Percentiles rank a stretch among this genome's conserved stretches.
phyloP scores from a whole-genome alignment of 1,140 invertebrate genomes.

The Scaptomyza hsui region DNA sequence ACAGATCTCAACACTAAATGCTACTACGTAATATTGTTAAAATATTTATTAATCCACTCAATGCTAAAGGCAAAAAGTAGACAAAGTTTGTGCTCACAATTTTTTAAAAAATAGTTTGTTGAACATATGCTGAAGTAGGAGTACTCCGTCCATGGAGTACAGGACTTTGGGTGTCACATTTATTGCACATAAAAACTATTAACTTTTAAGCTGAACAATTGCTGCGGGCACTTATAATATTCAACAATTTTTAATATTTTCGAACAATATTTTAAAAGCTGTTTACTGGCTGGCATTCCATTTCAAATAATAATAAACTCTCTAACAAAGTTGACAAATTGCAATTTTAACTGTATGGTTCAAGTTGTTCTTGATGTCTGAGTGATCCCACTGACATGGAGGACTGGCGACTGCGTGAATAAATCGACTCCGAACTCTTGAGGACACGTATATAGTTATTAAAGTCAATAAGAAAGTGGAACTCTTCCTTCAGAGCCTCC shows the following conservation, averaged over 20 bases:
- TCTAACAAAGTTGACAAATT: constrained; percentile 33
- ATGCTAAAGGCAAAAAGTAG: neutral
- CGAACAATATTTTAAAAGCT: neutral
- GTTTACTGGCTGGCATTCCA: constrained; percentile 40
- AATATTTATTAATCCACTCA: constrained; percentile 32
- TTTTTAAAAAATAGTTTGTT: constrained; percentile 12
- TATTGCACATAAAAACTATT: constrained; percentile 13
- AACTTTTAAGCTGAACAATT: neutral
- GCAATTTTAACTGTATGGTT: constrained; percentile 26
- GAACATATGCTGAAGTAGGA: neutral
- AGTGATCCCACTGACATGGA: constrained; percentile 66
- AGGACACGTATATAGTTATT: constrained; percentile 89
- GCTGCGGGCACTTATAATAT: neutral
- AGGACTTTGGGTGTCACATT: constrained; percentile 9
- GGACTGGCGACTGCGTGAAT: constrained; percentile 72
- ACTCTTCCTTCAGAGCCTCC: constrained; percentile 88
- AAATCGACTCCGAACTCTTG: constrained; percentile 70
- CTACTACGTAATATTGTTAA: constrained; percentile 24
- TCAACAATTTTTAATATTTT: constrained; percentile 1
- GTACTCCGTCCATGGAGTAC: neutral
- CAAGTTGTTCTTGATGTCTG: constrained; percentile 28
- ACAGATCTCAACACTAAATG: constrained; percentile 52
- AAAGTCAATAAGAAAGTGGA: constrained; percentile 90
- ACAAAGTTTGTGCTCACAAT: neutral
- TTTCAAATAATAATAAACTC: constrained; percentile 47